These are phyloP conservation scores for Alexandromys oeconomus DNA, from an alignment of 2,797 vertebrate genomes.

Conservation along the genomic window DNA sequence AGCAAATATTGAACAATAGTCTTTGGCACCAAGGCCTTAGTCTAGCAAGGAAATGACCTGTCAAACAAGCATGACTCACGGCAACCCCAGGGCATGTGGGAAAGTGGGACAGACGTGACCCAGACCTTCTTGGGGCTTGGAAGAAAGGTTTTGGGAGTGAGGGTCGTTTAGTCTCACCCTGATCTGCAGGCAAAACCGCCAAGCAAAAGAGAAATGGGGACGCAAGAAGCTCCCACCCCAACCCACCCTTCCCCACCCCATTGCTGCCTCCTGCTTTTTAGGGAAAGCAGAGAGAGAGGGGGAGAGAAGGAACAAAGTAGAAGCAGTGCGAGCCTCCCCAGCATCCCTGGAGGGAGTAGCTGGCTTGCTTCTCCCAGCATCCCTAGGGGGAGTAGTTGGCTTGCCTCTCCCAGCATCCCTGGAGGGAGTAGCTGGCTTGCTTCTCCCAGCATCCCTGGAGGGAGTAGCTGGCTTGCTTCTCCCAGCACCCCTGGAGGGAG, in stretches of 20 bases:
- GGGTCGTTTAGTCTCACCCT: neutral
- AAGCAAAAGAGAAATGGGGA: neutral
- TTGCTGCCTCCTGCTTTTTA: neutral
- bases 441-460: too few relatives aligned
- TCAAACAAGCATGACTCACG: neutral
- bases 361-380: neutral
- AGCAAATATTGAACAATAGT: slow-evolving; percentile 44
- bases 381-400: neutral
- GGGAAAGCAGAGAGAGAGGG: neutral
- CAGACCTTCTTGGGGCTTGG: neutral
- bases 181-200: neutral
- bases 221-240: neutral
- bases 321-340: too few relatives aligned
- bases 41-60: neutral
- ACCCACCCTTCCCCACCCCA: neutral
- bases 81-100: neutral
- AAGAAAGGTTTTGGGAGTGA: neutral
- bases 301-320: neutral
- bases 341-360: neutral
- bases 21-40: neutral
- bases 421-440: too few relatives aligned
- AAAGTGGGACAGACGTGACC: neutral
- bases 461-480: neutral
- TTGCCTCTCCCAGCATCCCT: neutral
- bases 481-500: neutral